Evolutionary conservation across 2,797 vertebrate genomes (phyloP).

Genomic region (Telmatherina bonti): DNA sequence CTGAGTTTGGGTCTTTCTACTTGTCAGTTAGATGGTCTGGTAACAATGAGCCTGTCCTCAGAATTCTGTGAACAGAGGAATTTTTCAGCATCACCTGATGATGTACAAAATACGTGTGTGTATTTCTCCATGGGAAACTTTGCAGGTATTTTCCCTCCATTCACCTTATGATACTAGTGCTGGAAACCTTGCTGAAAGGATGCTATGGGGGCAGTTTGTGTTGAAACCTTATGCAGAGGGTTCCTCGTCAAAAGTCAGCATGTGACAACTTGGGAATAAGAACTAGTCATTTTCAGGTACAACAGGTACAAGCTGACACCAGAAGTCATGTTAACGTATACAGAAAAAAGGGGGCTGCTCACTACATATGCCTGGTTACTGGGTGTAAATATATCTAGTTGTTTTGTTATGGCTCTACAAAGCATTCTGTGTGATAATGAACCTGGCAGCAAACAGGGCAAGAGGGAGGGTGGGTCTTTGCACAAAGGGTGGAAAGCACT

Average conservation of each 20-base stretch:
- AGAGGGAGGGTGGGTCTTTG: conserved; percentile 22
- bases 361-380: conserved; percentile 69
- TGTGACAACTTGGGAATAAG: neutral
- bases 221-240: no score
- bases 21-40: no score
- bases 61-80: no score
- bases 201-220: no score
- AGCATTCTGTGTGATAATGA: conserved; percentile 75
- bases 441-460: conserved; percentile 63
- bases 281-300: conserved; percentile 1
- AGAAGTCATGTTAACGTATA: conserved; percentile 25
- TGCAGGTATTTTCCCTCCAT: no score
- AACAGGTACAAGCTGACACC: conserved; percentile 39
- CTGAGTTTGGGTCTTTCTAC: no score
- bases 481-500: neutral
- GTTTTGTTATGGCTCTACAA: conserved; percentile 52
- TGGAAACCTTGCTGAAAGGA: no score
- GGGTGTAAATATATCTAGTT: conserved; percentile 69
- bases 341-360: conserved; percentile 29
- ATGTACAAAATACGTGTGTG: no score
- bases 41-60: no score
- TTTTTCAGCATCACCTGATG: no score
- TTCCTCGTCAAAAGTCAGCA: neutral
- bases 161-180: no score
- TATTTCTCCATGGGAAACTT: no score